phyloP scores from a whole-genome alignment of 2,888 invertebrate species.

The Pachycephus smyrnensis region DNA sequence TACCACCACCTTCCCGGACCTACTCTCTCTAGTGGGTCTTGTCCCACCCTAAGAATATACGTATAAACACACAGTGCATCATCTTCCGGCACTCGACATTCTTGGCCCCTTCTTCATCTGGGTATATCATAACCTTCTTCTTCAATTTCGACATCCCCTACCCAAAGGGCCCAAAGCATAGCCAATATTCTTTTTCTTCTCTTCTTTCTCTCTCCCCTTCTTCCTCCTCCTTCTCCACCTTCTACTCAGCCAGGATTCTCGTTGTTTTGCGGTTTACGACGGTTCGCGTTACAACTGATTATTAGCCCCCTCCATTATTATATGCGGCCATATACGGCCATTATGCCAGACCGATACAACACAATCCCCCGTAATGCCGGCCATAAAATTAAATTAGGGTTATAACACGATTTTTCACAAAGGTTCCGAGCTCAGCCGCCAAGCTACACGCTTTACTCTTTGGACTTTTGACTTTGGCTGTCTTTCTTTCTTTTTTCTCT shows the following conservation, averaged over 20 bases:
- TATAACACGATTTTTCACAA: constrained; percentile 67
- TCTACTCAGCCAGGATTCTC: constrained; percentile 43
- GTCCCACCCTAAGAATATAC: neutral
- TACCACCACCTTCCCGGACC: neutral
- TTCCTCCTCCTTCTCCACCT: constrained; percentile 22
- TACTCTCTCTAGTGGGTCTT: neutral
- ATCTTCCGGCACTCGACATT: constrained; percentile 20
- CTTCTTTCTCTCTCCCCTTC: constrained; percentile 14
- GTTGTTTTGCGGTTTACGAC: constrained; percentile 64
- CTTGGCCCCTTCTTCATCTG: constrained; percentile 11
- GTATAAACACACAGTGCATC: constrained; percentile 5
- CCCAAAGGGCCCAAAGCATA: neutral
- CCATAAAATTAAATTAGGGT: constrained; percentile 68
- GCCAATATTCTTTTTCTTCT: neutral
- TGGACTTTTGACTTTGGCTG: neutral
- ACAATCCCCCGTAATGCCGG: constrained; percentile 58
- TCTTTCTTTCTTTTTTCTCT: neutral
- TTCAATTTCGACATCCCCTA: neutral
- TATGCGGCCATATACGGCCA: constrained; percentile 51
- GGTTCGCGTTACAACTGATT: constrained; percentile 66
- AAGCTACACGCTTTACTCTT: constrained; percentile 8
- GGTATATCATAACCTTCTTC: neutral
- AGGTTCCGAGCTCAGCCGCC: constrained; percentile 48
- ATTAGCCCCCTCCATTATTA: constrained; percentile 60
- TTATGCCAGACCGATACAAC: constrained; percentile 45